Evolutionary conservation across 2,113 vertebrate genomes (phyloP).

Genomic region (Oriolus oriolus): DNA sequence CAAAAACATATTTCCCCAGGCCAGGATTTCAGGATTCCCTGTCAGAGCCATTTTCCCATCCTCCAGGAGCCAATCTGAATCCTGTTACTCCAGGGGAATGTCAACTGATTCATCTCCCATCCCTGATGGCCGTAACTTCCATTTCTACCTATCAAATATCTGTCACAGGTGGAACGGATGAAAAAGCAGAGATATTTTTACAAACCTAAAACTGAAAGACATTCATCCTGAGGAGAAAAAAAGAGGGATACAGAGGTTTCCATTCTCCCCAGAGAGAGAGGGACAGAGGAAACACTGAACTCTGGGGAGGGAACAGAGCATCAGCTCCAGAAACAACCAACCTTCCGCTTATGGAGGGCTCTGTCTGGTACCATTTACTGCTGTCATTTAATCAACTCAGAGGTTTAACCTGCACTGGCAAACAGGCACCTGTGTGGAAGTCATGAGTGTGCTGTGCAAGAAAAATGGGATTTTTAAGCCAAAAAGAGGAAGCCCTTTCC

Average conservation of each 20-base stretch:
- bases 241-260: neutral
- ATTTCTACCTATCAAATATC: neutral
- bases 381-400: neutral
- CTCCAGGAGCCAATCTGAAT: slow-evolving; percentile 9
- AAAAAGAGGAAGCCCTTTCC: neutral
- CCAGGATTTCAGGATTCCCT: neutral
- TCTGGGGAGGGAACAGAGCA: neutral
- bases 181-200: slow-evolving; percentile 10
- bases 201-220: neutral
- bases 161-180: neutral
- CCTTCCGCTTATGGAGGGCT: neutral
- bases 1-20: slow-evolving; percentile 19
- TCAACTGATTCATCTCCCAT: slow-evolving; percentile 1
- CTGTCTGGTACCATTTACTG: neutral
- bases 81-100: neutral
- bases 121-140: neutral
- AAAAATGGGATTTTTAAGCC: neutral
- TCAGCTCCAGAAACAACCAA: neutral
- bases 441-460: neutral
- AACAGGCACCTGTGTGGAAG: neutral
- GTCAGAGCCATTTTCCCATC: slow-evolving; percentile 19
- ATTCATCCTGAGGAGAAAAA: neutral
- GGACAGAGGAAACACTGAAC: neutral
- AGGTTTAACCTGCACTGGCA: neutral
- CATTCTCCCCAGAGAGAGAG: neutral